Base-by-base conservation (phyloP, 2,113 vertebrate species). In the Lepus europaeus region DNA sequence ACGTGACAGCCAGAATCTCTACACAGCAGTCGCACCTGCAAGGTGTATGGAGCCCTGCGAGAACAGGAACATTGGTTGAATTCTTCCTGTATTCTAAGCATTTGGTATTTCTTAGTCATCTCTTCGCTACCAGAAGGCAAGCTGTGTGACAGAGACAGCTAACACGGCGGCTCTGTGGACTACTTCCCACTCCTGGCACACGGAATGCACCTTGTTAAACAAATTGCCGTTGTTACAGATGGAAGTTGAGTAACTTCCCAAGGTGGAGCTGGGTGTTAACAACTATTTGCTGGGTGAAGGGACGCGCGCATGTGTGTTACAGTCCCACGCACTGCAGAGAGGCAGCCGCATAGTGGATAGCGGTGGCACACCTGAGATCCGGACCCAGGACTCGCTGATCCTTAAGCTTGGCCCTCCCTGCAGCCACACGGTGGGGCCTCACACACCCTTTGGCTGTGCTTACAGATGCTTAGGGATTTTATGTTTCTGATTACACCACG, bases 281-380 rank as follows among this genome's bases (percentile, higher is more conserved):
- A 90, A 63, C 51, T 83, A 20, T 81, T 76, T 61, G 27, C n/a
- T 79, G 70, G 31, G 82, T 16, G 51, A 94, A 90, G 9, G 27
- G 53, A 63, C 85, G 51, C 69, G 82, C 23, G 82, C 59, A 33
- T 92, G 61, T 2, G 31, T 45, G 80, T 85, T 61, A 91, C 25
- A 72, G 59, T 84, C 25, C 14, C 63, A 76, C 79, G 82, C 63
- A 39, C 39, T 33, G 76, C 78, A 95, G 83, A 95, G 39, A 93
- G 88, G 12, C 79, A 63, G 39, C 64, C 68, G 51, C 31, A 19
- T 31, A 76, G 29, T 20, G 39, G 9, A 31, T 22, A 6, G 66
- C 68, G 45, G 45, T n/a, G 36, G 53, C 72, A 59, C 63, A 76
- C 1, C 39, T 81, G 36, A 68, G 76, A 68, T 87, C 5, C 64